A percentile compares a stretch with the other conserved stretches of the same genome.
phyloP scores from a whole-genome alignment of 92 coral and sea anemone species.

The Montipora capitata region DNA sequence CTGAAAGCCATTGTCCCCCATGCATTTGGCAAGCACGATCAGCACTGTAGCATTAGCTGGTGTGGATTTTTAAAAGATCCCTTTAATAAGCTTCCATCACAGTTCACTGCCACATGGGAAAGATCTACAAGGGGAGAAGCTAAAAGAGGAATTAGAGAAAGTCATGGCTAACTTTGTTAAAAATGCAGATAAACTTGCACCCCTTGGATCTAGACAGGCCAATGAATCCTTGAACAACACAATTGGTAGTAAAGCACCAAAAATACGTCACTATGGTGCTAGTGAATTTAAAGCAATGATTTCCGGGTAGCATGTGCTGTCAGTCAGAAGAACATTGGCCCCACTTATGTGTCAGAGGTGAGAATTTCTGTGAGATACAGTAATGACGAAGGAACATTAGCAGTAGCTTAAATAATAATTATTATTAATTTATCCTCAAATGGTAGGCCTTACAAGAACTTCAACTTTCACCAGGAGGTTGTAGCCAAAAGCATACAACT shows the following conservation, averaged over 20 bases:
- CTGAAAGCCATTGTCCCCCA: conserved; percentile 62
- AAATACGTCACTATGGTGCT: too few species aligned
- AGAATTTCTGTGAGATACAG: not conserved
- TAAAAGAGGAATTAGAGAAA: conserved; percentile 23
- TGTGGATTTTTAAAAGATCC: too few species aligned
- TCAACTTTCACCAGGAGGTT: conserved; percentile 42
- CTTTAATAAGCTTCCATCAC: too few species aligned
- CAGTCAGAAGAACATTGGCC: conserved; percentile 7
- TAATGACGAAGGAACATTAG: too few species aligned
- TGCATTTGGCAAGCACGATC: conserved; percentile 55
- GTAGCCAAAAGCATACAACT: conserved; percentile 15
- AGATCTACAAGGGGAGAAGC: not conserved
- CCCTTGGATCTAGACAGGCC: conserved; percentile 59
- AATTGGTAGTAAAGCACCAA: too few species aligned
- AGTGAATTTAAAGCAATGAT: conserved; percentile 39
- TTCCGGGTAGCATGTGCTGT: conserved; percentile 51
- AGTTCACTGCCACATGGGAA: too few species aligned
- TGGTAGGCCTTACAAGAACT: conserved; percentile 42
- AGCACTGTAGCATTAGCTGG: not conserved
- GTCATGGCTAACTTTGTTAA: conserved; percentile 26
- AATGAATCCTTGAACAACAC: conserved; percentile 50
- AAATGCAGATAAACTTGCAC: conserved; percentile 35
- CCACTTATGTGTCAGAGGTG: conserved; percentile 8
- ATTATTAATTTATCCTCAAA: too few species aligned
- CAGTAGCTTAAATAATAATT: not conserved